Evolutionary conservation across 2,888 invertebrate species (phyloP), one percentile per base, ranked within the genome.

Genomic region (Lasioglossum vierecki): DNA sequence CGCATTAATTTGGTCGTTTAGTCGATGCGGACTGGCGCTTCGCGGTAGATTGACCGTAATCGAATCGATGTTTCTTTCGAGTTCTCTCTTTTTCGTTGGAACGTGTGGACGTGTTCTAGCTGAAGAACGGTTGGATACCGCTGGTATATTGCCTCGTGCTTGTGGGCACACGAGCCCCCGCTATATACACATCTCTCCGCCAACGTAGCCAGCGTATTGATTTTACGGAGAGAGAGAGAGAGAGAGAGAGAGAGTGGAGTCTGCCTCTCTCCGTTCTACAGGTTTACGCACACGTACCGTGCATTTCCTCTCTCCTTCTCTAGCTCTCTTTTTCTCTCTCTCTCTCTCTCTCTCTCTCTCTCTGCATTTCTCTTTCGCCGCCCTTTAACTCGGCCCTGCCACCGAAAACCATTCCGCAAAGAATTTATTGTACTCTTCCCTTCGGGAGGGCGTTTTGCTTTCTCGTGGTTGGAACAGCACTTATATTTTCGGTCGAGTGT

Each of bases 171-270:
- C 85, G 83, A 82, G 80, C 70, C 80, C 83, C 82, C 76, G 74
- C 76, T 86, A 87, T 82, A 88, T 86, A 84, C 88, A 89, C 90
- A 66, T 91, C 80, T 63, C 63, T 63, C 63, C 83, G 83, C 90
- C 82, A 85, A 80, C 88, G 86, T 90, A 83, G 84, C 83, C 87
- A 68, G 73, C 89, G 92, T 93, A 93, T 93, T 93, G 93, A 93
- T 93, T 92, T 93, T 92, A 91, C 92, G 83, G 87, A 88, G 86
- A 39, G 68, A 41, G n/a, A 70, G 84, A n/a, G n/a, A n/a, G n/a
- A n/a, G 87, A 88, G 86, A 39, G 68, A 41, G 57, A 57, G 57
- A 4, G 41, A 70, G 84, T 88, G 88, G 88, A 79, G 84, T 84
- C 87, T 87, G 49, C 86, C 88, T 89, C 79, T 78, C 85, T 86